Evolutionary conservation across 2,113 vertebrate genomes (phyloP), one percentile per base, ranked within the genome.

Genomic region (Phylloscopus trochiloides): DNA sequence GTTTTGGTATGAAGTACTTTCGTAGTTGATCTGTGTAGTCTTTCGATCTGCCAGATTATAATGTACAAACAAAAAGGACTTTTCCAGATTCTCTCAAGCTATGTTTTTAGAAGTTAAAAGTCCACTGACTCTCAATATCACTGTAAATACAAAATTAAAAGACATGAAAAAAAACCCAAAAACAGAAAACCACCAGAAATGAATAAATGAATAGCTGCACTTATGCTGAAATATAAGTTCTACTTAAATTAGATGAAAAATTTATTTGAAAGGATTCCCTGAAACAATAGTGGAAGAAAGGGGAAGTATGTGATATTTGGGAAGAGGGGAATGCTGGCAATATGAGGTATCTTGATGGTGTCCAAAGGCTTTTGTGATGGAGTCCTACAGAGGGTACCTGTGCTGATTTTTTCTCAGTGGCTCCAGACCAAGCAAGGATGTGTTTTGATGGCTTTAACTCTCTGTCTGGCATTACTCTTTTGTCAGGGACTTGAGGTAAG

Each of bases 401-500:
- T 43, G 26, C 42, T 77, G 36, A 77, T 54, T 51, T 80, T 66
- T 73, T 50, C 32, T 57, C 36, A 72, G 31, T n/a, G 28, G 19
- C 45, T 82, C 32, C 78, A 91, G 66, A 89, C 14, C 38, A 73
- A 29, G 14, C 25, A 51, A 59, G n/a, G 43, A 72, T 48, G 21
- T 8, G 25, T 17, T 54, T 3, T 55, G 51, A 25, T 36, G 28
- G 40, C 6, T 90, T 92, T 88, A 67, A 32, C 19, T 73, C 20
- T 62, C 25, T 29, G 61, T 75, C 34, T 73, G n/a, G 10, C 19
- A 14, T 72, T 61, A 15, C 45, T n/a, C 15, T 42, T 88, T 57
- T n/a, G 45, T 58, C 9, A 54, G 36, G 10, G 2, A 45, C 32
- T 52, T 0, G 0, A 80, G 22, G 12, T n/a, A 6, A 48, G 21